Percentiles rank a stretch among this genome's conserved stretches.
phyloP scores from a whole-genome alignment of 2,113 vertebrate species.

The Sceloporus tristichus region DNA sequence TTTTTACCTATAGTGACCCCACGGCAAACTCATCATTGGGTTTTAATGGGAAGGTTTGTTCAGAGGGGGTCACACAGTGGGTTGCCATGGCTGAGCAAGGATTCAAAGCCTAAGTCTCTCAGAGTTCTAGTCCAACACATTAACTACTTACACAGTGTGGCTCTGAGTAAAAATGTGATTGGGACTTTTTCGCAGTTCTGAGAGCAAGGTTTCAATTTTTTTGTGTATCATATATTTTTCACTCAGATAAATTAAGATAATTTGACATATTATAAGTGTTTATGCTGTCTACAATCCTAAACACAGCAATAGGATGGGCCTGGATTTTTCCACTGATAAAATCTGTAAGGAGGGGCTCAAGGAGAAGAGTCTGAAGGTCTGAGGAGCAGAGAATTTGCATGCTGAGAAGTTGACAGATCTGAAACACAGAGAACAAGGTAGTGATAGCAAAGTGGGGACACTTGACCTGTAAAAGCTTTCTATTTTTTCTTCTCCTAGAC shows the following conservation, averaged over 20 bases:
- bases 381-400: not conserved
- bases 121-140: not conserved
- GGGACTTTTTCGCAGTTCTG: too few relatives aligned
- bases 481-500: constrained; percentile 76
- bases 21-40: too few relatives aligned
- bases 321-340: not conserved
- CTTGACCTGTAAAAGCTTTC: not conserved
- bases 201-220: not conserved
- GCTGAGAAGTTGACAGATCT: not conserved
- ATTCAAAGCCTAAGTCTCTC: too few relatives aligned
- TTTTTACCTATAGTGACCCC: too few relatives aligned
- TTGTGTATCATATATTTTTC: not conserved
- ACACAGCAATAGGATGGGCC: not conserved
- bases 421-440: not conserved
- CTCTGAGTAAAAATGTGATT: too few relatives aligned
- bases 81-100: too few relatives aligned
- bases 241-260: not conserved
- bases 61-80: too few relatives aligned
- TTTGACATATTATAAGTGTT: not conserved
- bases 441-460: not conserved
- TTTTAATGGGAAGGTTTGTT: too few relatives aligned
- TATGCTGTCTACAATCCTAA: not conserved
- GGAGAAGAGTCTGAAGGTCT: too few relatives aligned
- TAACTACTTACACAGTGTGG: not conserved
- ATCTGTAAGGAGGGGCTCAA: not conserved